Evolutionary conservation across 1,140 invertebrate species (phyloP).

Genomic region (Subanguina moxae): DNA sequence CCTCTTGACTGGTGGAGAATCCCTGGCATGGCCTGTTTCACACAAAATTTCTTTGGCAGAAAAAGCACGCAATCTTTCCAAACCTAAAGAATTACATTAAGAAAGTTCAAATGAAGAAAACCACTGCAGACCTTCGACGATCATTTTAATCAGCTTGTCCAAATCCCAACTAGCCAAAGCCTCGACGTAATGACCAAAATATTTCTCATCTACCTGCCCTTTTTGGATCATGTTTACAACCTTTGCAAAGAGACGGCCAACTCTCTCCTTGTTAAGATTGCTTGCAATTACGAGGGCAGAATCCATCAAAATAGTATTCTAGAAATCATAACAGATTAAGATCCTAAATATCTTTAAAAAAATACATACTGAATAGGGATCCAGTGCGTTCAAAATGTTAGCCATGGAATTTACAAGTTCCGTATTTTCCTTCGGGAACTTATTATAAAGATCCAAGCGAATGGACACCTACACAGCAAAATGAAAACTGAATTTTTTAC

Average conservation of each 20-base stretch:
- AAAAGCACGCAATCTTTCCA: not conserved
- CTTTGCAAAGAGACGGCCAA: slow-evolving; percentile 16
- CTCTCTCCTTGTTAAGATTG: slow-evolving; percentile 20
- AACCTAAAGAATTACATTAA: not conserved
- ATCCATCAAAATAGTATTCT: slow-evolving; percentile 21
- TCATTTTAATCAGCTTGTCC: slow-evolving; percentile 19
- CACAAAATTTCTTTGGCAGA: not conserved
- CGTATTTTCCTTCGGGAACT: slow-evolving; percentile 8
- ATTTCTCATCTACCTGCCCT: not conserved
- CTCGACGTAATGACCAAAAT: slow-evolving; percentile 31
- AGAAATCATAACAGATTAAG: not conserved
- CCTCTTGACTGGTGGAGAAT: slow-evolving; percentile 17
- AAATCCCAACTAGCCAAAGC: slow-evolving; percentile 29
- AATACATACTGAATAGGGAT: slow-evolving; percentile 13
- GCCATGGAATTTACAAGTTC: slow-evolving; percentile 13
- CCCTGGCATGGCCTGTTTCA: not conserved
- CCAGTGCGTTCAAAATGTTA: slow-evolving; percentile 17
- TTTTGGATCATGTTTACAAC: slow-evolving; percentile 15
- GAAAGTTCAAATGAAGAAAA: not conserved
- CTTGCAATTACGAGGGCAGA: slow-evolving; percentile 29
- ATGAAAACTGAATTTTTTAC: too few relatives aligned
- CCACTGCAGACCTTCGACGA: slow-evolving; percentile 8
- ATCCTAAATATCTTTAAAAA: not conserved
- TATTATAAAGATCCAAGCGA: slow-evolving; percentile 20
- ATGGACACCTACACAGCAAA: slow-evolving; percentile 7